phyloP scores from a whole-genome alignment of 2,888 invertebrate genomes.

The Nineta flava region DNA sequence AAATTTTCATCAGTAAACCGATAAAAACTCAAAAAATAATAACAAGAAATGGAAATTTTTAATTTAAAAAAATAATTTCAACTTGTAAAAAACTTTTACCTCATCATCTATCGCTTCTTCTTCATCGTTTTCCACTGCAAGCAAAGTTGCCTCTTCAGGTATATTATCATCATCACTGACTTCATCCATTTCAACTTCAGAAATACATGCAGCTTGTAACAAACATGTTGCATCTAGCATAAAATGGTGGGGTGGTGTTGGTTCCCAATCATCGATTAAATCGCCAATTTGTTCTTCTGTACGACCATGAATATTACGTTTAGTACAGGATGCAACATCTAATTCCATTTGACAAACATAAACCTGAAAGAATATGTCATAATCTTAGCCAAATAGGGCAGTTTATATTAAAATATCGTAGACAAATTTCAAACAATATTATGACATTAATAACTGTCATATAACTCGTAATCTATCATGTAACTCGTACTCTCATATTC shows the following conservation, averaged over 20 bases:
- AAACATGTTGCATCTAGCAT: constrained; percentile 68
- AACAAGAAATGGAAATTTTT: background rate
- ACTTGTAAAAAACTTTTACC: too few species aligned
- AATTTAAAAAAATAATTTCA: too few species aligned
- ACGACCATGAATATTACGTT: constrained; percentile 74
- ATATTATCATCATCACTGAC: constrained; percentile 28
- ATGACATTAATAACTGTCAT: too few species aligned
- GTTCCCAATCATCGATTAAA: constrained; percentile 54
- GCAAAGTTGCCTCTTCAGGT: constrained; percentile 20
- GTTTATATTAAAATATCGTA: background rate
- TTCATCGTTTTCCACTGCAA: constrained; percentile 15
- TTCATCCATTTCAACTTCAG: constrained; percentile 77
- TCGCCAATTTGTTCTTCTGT: constrained; percentile 60
- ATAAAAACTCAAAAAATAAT: background rate
- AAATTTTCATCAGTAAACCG: too few species aligned
- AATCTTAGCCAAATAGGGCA: too few species aligned
- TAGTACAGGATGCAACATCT: constrained; percentile 60
- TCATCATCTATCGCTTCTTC: constrained; percentile 31
- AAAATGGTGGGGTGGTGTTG: constrained; percentile 66
- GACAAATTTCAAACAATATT: too few species aligned
- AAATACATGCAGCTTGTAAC: constrained; percentile 67
- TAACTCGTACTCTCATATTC: too few species aligned
- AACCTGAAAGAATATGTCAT: constrained; percentile 50
- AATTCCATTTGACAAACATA: constrained; percentile 79
- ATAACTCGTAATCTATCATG: too few species aligned